Base-by-base conservation (phyloP, 1,140 invertebrate genomes). In the Drosophila novamexicana region DNA sequence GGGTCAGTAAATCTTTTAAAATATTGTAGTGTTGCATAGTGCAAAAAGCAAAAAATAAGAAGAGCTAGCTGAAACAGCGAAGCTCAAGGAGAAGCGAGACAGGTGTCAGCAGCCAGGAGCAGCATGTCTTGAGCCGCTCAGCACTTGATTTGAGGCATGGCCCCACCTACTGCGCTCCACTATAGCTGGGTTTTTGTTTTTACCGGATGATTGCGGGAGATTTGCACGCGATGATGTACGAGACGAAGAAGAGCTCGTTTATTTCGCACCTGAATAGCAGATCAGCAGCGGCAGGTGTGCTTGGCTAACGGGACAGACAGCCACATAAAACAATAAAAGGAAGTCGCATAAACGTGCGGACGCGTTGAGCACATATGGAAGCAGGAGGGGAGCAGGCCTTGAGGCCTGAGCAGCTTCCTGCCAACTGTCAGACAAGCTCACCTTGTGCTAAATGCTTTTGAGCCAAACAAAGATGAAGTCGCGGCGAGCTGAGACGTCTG, bases 1-100 rank as follows among this genome's bases (percentile, higher is more conserved):
- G 84, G 64, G 83, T 88, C 83, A 88, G 76, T 88, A 88, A 88
- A 88, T 88, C 83, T 89, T 83, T 79, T 77, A 83, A 83, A 88
- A 89, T 88, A 88, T 88, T 88, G 84, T 89, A 83, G 83, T 86
- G 82, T 79, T 72, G 6, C 73, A 52, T 36, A 69, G 71, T 40
- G 54, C 52, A 66, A 52, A 71, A 49, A 71, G 54, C 56, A 62
- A 22, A 22, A 49, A 49, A 68, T 22, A 52, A 32, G 45, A 61
- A 56, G 22, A 47, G 53, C 34, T 29, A 36, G 16, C 50, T 56
- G 9, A 49, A 39, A 18, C 42, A 2, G 74, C 45, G 36, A 75
- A 54, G 29, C 50, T 36, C 22, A n/a, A 9, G n/a, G 16, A 12
- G 16, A 34, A 34, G 22, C 22, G 22, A 3, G 22, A 29, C 22